These are phyloP conservation scores for Choloepus hoffmanni DNA, from an alignment of 2,113 vertebrate species.

Conservation along the genomic window DNA sequence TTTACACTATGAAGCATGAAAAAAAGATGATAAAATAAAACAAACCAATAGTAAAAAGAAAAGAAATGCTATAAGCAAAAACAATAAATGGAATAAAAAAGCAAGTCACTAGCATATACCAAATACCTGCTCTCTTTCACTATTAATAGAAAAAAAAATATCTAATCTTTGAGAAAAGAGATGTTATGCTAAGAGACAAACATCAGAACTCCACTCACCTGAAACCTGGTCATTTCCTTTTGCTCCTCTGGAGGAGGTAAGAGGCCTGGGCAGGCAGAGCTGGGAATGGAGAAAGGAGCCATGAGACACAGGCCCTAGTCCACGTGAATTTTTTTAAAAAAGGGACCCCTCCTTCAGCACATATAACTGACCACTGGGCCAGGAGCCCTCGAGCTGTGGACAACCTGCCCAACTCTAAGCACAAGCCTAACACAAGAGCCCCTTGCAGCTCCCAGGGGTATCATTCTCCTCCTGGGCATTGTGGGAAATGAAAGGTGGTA, in stretches of 20 bases:
- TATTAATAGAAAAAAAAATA: not conserved
- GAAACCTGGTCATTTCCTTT: slow-evolving; percentile 8
- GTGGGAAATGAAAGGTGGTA: not conserved
- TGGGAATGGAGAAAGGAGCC: not conserved
- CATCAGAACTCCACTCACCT: slow-evolving; percentile 42
- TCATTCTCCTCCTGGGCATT: not conserved
- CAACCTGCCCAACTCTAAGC: not conserved
- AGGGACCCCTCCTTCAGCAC: not conserved
- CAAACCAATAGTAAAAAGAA: slow-evolving; percentile 7
- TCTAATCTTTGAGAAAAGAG: not conserved
- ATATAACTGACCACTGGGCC: not conserved
- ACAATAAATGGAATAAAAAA: not conserved
- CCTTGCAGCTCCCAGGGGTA: not conserved
- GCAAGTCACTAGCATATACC: not conserved
- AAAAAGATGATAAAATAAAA: not conserved
- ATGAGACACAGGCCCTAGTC: not conserved
- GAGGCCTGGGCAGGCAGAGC: not conserved
- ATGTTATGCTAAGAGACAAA: not conserved
- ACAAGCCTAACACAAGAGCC: not conserved
- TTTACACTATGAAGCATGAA: not conserved
- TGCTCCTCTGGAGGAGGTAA: not conserved
- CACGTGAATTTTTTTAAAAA: not conserved
- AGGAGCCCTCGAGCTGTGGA: not conserved
- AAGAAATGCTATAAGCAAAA: not conserved
- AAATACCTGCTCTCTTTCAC: not conserved